A percentile compares a stretch with the other conserved stretches of the same genome.
Evolutionary conservation across 2,888 invertebrate genomes (phyloP).

Genomic region (Chouioia cunea): DNA sequence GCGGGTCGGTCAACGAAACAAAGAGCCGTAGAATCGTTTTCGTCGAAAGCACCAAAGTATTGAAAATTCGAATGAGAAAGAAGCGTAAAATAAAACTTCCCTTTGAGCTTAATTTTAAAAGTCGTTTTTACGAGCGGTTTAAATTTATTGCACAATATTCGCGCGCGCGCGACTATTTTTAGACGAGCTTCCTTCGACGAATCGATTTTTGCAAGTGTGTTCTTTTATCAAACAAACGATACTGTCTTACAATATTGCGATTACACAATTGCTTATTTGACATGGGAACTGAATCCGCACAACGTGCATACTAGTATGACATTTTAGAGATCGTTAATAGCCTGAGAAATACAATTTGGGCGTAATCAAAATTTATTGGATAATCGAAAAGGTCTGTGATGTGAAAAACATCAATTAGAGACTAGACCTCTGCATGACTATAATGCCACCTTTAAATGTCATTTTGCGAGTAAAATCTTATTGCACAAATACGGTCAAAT

Average conservation of each 20-base stretch:
- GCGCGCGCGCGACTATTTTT: conserved; percentile 9
- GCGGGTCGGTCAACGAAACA: conserved; percentile 28
- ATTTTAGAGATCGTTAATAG: too few species aligned
- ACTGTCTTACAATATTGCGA: not conserved
- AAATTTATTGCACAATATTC: not conserved
- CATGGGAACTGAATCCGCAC: too few species aligned
- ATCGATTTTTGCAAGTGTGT: too few species aligned
- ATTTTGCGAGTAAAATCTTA: not conserved
- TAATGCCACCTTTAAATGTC: conserved; percentile 30
- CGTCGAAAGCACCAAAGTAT: not conserved
- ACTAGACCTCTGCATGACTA: conserved; percentile 11
- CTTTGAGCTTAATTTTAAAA: conserved; percentile 29
- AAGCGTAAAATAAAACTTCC: conserved; percentile 27
- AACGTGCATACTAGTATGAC: too few species aligned
- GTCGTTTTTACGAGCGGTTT: not conserved
- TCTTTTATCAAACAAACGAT: not conserved
- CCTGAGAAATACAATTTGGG: too few species aligned
- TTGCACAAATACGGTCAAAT: too few species aligned
- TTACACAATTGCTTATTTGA: too few species aligned
- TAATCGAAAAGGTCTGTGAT: conserved; percentile 6
- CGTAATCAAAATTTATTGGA: conserved; percentile 9
- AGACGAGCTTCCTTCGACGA: conserved; percentile 5
- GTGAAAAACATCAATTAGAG: conserved; percentile 9
- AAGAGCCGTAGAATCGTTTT: conserved; percentile 30
- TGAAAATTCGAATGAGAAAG: conserved; percentile 17